Evolutionary conservation across 1,140 invertebrate genomes (phyloP).

Genomic region (Tachypleus tridentatus): DNA sequence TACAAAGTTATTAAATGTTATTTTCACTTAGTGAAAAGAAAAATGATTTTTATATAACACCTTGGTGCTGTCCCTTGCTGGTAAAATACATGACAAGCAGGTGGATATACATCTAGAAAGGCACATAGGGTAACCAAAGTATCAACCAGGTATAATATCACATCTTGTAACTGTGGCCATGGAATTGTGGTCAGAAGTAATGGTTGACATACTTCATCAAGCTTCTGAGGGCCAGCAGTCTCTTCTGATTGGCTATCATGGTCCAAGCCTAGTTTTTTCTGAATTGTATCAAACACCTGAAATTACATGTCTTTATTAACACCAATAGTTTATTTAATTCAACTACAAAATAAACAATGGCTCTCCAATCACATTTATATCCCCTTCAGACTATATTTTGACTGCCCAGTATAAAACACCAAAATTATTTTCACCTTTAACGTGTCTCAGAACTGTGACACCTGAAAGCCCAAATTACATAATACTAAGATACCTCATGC

Average conservation of each 20-base stretch:
- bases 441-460: no score
- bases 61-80: constrained; percentile 42
- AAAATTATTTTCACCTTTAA: no score
- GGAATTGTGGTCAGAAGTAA: not conserved
- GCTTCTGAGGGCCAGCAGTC: constrained; percentile 10
- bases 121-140: constrained; percentile 49
- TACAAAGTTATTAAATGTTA: not conserved
- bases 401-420: no score
- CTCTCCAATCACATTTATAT: no score
- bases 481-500: no score
- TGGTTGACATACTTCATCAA: constrained; percentile 15
- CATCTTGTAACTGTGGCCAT: constrained; percentile 43
- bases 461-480: no score
- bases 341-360: no score
- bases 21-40: not conserved
- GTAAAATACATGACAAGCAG: constrained; percentile 40
- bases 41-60: constrained; percentile 32
- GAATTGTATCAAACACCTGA: constrained; percentile 35
- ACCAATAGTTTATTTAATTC: not conserved
- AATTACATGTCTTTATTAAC: constrained; percentile 6
- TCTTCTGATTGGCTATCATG: constrained; percentile 21
- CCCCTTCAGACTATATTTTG: no score
- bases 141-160: constrained; percentile 57
- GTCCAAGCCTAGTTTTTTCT: constrained; percentile 40
- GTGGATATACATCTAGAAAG: constrained; percentile 49